Evolutionary conservation across 1,140 invertebrate genomes (phyloP).

Genomic region (Cardiocondyla obscurior): DNA sequence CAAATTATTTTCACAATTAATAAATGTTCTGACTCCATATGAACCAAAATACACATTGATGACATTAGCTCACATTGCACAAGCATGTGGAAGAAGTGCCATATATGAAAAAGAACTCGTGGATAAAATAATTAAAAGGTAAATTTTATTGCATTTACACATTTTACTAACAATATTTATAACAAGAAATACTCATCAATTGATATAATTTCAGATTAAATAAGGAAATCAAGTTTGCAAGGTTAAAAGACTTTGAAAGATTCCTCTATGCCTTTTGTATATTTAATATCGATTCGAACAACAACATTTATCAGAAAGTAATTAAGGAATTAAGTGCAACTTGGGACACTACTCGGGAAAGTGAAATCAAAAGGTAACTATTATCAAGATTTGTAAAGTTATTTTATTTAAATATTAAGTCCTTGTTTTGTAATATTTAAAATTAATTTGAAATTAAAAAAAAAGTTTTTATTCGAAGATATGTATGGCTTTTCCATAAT

Average conservation of each 20-base stretch:
- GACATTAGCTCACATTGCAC: constrained; percentile 83
- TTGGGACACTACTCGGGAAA: constrained; percentile 67
- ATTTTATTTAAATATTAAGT: background rate
- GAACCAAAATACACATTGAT: constrained; percentile 77
- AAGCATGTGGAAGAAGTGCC: constrained; percentile 82
- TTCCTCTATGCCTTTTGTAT: constrained; percentile 83
- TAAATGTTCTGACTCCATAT: constrained; percentile 21
- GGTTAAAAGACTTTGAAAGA: constrained; percentile 88
- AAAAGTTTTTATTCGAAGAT: background rate
- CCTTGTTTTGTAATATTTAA: background rate
- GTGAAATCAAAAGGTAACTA: constrained; percentile 81
- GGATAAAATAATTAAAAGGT: constrained; percentile 78
- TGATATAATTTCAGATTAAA: constrained; percentile 69
- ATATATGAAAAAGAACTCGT: constrained; percentile 78
- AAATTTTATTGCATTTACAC: constrained; percentile 50
- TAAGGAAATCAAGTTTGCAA: constrained; percentile 71
- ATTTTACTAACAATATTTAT: background rate
- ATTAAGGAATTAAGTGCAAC: constrained; percentile 82
- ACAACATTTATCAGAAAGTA: constrained; percentile 80
- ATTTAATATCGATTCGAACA: constrained; percentile 82
- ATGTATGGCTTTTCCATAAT: background rate
- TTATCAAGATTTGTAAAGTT: background rate
- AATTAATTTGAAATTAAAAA: too few relatives aligned
- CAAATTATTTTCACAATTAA: background rate
- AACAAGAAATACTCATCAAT: constrained; percentile 12